phyloP scores from a whole-genome alignment of 2,888 invertebrate species.

The Rhimphoctona megacephalus region DNA sequence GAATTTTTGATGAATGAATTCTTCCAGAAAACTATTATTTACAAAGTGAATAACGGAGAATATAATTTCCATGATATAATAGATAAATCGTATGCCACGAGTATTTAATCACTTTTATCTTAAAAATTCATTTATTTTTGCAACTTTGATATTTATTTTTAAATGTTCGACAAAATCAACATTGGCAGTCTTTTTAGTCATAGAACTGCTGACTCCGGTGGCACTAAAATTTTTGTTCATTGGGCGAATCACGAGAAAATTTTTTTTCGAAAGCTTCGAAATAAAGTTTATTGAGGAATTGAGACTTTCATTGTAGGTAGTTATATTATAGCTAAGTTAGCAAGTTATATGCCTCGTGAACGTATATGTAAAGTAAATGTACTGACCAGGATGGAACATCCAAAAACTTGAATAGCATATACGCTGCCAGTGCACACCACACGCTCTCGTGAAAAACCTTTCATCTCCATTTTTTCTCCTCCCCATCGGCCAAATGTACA shows the following conservation, averaged over 20 bases:
- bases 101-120: neutral
- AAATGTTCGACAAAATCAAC: neutral
- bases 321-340: neutral
- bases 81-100: neutral
- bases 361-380: neutral
- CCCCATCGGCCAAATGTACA: neutral
- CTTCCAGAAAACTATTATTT: neutral
- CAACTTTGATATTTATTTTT: neutral
- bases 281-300: neutral
- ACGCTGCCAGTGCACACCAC: slow-evolving; percentile 17
- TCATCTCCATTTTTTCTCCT: slow-evolving; percentile 15
- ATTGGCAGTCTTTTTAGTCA: neutral
- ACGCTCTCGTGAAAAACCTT: slow-evolving; percentile 38
- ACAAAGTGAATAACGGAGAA: neutral
- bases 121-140: neutral
- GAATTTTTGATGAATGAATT: neutral
- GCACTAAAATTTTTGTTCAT: neutral
- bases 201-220: neutral
- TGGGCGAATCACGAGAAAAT: neutral
- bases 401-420: slow-evolving; percentile 34
- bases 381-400: slow-evolving; percentile 6
- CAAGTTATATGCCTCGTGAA: neutral
- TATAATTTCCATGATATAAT: neutral
- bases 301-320: neutral
- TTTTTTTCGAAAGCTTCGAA: neutral